These are phyloP conservation scores for Phoeniculus purpureus DNA, from an alignment of 2,797 vertebrate species.

Conservation along the genomic window DNA sequence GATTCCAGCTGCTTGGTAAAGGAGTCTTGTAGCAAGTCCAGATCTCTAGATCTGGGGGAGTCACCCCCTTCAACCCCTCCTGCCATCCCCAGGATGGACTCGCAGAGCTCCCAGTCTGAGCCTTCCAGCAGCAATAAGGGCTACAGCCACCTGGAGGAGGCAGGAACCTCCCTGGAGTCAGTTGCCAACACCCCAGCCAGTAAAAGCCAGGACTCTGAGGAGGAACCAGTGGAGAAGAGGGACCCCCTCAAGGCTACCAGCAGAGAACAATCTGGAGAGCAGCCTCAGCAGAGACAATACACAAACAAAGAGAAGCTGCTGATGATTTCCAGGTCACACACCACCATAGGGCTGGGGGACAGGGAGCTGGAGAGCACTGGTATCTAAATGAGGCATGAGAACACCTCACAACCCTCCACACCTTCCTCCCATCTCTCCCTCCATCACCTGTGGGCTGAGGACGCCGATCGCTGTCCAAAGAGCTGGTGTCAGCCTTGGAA, in stretches of 20 bases:
- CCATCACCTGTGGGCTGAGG: conserved; percentile 59
- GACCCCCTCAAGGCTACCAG: conserved; percentile 46
- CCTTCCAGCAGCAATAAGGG: conserved; percentile 90
- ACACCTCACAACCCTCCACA: conserved; percentile 36
- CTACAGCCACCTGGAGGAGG: conserved; percentile 90
- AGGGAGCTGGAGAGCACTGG: conserved; percentile 76
- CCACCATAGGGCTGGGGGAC: conserved; percentile 69
- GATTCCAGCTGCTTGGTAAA: conserved; percentile 80
- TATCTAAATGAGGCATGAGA: conserved; percentile 62
- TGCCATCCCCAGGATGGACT: conserved; percentile 32
- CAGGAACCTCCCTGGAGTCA: conserved; percentile 88
- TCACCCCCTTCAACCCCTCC: conserved; percentile 15
- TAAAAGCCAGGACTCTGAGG: conserved; percentile 71
- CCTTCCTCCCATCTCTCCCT: background rate
- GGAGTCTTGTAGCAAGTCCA: conserved; percentile 77
- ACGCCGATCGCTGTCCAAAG: conserved; percentile 79
- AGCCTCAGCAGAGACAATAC: conserved; percentile 74
- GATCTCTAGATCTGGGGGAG: conserved; percentile 71
- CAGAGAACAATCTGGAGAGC: conserved; percentile 49
- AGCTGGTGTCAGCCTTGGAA: conserved; percentile 76
- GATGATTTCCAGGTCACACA: conserved; percentile 82
- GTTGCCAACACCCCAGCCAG: conserved; percentile 76
- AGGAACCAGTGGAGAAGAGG: conserved; percentile 51
- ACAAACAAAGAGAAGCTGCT: conserved; percentile 88
- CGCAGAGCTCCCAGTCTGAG: conserved; percentile 84